A percentile compares a stretch with the other conserved stretches of the same genome.
phyloP scores from a whole-genome alignment of 2,797 vertebrate species.

The Coccyzus lansbergi region DNA sequence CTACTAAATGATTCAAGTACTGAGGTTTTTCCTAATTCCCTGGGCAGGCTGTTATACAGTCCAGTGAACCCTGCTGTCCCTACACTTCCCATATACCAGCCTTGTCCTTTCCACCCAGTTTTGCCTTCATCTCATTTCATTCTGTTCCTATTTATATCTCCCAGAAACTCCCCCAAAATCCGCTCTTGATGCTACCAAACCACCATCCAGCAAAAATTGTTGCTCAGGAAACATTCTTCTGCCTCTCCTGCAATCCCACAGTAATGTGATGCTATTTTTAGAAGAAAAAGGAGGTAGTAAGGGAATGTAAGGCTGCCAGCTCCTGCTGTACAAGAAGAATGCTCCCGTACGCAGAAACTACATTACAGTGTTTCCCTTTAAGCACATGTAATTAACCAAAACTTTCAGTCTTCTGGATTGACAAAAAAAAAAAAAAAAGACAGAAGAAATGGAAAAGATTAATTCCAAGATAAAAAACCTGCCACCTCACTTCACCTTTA shows the following conservation, averaged over 20 bases:
- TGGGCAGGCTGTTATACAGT: neutral
- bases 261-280: constrained; percentile 53
- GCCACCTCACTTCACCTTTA: neutral
- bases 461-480: neutral
- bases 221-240: constrained; percentile 53
- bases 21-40: constrained; percentile 33
- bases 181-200: neutral
- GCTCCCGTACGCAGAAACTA: constrained; percentile 26
- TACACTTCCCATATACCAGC: neutral
- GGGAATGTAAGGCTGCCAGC: constrained; percentile 50
- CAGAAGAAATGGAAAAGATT: neutral
- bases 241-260: constrained; percentile 32
- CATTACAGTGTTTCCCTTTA: constrained; percentile 29
- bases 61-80: neutral
- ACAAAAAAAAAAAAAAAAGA: neutral
- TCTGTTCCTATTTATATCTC: neutral
- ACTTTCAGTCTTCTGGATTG: constrained; percentile 35
- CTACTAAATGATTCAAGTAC: constrained; percentile 54
- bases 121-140: neutral
- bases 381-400: constrained; percentile 33
- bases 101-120: neutral
- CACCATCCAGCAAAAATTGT: constrained; percentile 4
- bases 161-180: neutral
- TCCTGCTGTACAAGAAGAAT: constrained; percentile 52
- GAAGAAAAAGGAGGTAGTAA: constrained; percentile 47